Percentiles rank a stretch among this genome's conserved stretches.
Conservation (phyloP, 2,113 vertebrate species). For the Balaenoptera acutorostrata region DNA sequence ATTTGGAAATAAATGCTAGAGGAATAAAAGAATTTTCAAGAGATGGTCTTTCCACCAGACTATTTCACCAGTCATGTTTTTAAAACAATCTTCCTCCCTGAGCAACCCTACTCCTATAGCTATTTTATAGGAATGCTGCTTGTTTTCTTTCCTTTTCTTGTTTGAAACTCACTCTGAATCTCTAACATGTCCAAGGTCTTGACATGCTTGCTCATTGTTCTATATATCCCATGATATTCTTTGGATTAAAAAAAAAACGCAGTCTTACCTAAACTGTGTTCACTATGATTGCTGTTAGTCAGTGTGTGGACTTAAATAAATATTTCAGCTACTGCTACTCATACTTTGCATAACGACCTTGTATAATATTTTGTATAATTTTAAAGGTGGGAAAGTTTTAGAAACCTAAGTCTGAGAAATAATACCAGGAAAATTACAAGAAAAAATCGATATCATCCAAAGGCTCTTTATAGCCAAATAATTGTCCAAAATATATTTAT, state of each 20-base stretch:
- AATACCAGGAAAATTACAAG: neutral
- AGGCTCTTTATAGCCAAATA: neutral
- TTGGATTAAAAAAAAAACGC: neutral
- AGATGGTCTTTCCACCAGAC: neutral
- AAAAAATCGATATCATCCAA: neutral
- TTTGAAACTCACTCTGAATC: neutral
- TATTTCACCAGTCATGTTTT: neutral
- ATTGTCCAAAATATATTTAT: neutral
- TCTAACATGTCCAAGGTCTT: neutral
- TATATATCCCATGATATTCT: neutral
- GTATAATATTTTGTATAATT: neutral
- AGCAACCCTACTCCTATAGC: neutral
- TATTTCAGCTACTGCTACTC: neutral
- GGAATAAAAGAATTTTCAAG: neutral
- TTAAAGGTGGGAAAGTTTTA: neutral
- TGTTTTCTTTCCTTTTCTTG: neutral
- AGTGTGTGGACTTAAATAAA: neutral
- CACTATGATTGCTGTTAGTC: neutral
- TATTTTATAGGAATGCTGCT: neutral
- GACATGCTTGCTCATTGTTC: neutral
- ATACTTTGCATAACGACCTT: neutral
- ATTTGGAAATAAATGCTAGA: neutral
- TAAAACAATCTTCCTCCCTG: neutral
- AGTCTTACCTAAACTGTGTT: neutral
- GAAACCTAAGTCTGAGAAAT: constrained; percentile 13